Evolutionary conservation across 2,888 invertebrate species (phyloP).

Genomic region (Cancer borealis): DNA sequence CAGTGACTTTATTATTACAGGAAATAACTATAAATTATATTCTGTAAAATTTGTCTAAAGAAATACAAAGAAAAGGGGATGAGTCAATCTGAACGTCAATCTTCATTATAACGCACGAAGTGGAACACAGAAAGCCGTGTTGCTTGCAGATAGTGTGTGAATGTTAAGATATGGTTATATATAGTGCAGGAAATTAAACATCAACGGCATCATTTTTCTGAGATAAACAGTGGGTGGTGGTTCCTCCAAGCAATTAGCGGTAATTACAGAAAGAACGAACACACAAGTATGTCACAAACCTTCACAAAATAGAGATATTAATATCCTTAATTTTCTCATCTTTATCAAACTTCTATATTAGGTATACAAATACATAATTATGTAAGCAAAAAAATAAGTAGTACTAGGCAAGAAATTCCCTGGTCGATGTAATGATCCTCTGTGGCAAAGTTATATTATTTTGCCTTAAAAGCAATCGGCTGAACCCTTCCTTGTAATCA

Average conservation of each 20-base stretch:
- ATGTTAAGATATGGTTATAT: background rate
- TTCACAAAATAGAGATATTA: background rate
- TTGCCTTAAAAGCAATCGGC: background rate
- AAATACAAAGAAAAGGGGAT: background rate
- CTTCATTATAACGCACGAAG: background rate
- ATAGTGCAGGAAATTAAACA: slow-evolving; percentile 1
- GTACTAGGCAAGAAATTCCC: background rate
- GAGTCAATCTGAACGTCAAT: background rate
- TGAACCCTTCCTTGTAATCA: background rate
- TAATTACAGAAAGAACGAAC: slow-evolving; percentile 1
- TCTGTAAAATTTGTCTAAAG: too few relatives aligned
- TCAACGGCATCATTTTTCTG: background rate
- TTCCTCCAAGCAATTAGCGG: background rate
- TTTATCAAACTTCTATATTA: background rate
- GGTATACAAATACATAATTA: background rate
- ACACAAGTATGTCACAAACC: background rate
- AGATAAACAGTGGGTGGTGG: background rate
- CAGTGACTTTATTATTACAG: too few relatives aligned
- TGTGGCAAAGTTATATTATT: background rate
- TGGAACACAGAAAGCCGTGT: background rate
- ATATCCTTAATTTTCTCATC: background rate
- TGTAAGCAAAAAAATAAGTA: background rate
- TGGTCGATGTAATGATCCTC: background rate
- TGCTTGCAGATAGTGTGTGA: background rate
- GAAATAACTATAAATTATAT: background rate